Conservation (phyloP, 2,113 vertebrate species). For the Rhinogobius similis region DNA sequence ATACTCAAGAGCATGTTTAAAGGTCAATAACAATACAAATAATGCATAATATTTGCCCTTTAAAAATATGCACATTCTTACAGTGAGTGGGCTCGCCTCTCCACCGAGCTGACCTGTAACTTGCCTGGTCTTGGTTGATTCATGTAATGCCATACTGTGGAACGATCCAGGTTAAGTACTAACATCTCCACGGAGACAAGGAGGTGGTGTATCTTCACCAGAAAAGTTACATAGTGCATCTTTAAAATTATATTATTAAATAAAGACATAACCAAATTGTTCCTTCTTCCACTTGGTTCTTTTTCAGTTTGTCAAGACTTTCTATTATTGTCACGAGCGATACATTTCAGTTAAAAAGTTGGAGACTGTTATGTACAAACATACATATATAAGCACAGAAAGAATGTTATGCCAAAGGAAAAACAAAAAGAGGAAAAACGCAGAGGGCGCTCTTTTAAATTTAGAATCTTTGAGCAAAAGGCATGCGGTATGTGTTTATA, state of each 20-base stretch:
- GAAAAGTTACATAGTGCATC: neutral
- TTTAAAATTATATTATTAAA: neutral
- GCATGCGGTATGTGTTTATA: slow-evolving; percentile 1
- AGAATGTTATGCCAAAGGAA: slow-evolving; percentile 4
- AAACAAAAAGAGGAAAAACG: neutral
- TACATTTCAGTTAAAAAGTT: neutral
- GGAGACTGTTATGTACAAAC: slow-evolving; percentile 8
- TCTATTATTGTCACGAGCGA: slow-evolving; percentile 11
- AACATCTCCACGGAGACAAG: neutral
- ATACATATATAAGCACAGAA: neutral
- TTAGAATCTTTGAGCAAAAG: slow-evolving; percentile 33
- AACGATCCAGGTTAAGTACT: neutral
- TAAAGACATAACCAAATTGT: neutral
- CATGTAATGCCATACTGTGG: neutral
- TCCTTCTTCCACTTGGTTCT: neutral
- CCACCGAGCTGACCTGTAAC: too few relatives aligned
- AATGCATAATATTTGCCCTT: too few relatives aligned
- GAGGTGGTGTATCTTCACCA: neutral
- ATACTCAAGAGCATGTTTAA: too few relatives aligned
- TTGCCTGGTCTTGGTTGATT: too few relatives aligned
- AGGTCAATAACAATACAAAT: too few relatives aligned
- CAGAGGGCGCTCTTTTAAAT: slow-evolving; percentile 1
- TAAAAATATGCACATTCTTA: too few relatives aligned
- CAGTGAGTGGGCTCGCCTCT: too few relatives aligned
- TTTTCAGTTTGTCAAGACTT: neutral